These are phyloP conservation scores for Coranthus polyacanthus DNA, from an alignment of 2,797 vertebrate genomes.

Conservation along the genomic window DNA sequence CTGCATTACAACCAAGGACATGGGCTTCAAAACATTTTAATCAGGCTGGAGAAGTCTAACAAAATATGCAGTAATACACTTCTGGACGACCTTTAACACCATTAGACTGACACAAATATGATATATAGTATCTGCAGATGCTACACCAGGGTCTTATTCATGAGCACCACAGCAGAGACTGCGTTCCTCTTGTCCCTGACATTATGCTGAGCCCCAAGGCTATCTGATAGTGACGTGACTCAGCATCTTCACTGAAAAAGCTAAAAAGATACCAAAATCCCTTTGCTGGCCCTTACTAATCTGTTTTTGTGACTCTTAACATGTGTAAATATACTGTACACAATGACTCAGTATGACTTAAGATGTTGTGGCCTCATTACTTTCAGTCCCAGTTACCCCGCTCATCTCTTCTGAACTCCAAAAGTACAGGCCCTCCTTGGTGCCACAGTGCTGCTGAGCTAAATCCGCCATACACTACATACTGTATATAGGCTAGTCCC, in stretches of 20 bases:
- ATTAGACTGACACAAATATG: no score
- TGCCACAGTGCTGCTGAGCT: constrained; percentile 51
- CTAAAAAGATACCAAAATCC: neutral
- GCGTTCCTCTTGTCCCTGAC: constrained; percentile 5
- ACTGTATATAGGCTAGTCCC: constrained; percentile 68
- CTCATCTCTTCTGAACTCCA: neutral
- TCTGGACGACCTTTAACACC: no score
- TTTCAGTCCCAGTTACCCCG: neutral
- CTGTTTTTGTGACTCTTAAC: neutral
- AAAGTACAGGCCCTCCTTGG: constrained; percentile 16
- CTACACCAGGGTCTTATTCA: neutral
- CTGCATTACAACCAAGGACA: no score
- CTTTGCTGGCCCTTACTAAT: no score
- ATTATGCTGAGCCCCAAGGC: neutral
- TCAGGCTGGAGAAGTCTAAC: no score
- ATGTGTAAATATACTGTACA: neutral
- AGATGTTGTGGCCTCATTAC: neutral
- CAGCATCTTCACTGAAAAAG: neutral
- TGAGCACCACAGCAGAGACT: neutral
- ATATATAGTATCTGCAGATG: neutral
- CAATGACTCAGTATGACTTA: neutral
- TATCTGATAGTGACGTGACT: neutral
- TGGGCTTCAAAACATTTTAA: no score
- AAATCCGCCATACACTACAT: constrained; percentile 56
- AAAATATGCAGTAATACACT: no score